A percentile compares a stretch with the other conserved stretches of the same genome.
These are phyloP conservation scores for Podarcis siculus DNA, from an alignment of 2,797 vertebrate species.

Conservation along the genomic window DNA sequence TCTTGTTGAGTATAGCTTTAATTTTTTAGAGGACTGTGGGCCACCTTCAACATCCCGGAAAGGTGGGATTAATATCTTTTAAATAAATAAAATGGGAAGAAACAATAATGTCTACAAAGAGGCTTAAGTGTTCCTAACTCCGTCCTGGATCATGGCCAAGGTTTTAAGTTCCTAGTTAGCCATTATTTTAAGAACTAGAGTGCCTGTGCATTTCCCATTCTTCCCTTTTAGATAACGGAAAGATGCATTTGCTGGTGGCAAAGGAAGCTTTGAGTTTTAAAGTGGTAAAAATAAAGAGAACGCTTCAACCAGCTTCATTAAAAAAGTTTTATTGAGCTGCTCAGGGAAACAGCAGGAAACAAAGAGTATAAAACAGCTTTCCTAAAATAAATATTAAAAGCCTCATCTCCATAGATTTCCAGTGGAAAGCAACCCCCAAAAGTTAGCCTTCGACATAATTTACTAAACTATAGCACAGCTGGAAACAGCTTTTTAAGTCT, in stretches of 20 bases:
- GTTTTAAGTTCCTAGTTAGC: constrained; percentile 10
- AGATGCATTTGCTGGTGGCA: constrained; percentile 4
- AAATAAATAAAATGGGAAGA: constrained; percentile 4
- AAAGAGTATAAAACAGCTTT: constrained; percentile 62
- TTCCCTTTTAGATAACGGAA: constrained; percentile 10
- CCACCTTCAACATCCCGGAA: not conserved
- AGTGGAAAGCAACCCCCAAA: constrained; percentile 59
- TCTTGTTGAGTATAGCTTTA: not conserved
- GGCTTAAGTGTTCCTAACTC: not conserved
- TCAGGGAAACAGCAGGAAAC: constrained; percentile 69
- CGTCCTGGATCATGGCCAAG: not conserved
- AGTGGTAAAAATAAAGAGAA: constrained; percentile 49
- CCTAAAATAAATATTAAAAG: constrained; percentile 74
- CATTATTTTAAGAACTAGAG: not conserved
- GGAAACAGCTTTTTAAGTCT: constrained; percentile 72
- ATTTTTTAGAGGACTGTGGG: not conserved
- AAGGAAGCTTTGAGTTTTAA: constrained; percentile 40
- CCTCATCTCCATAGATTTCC: constrained; percentile 66
- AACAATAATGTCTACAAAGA: not conserved
- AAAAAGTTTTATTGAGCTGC: constrained; percentile 65
- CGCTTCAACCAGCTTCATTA: constrained; percentile 62
- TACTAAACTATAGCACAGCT: constrained; percentile 69
- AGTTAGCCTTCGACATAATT: constrained; percentile 72
- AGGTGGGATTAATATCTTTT: not conserved
- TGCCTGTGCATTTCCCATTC: not conserved